phyloP scores from a whole-genome alignment of 2,888 invertebrate genomes.

The Drosophila silvestris region DNA sequence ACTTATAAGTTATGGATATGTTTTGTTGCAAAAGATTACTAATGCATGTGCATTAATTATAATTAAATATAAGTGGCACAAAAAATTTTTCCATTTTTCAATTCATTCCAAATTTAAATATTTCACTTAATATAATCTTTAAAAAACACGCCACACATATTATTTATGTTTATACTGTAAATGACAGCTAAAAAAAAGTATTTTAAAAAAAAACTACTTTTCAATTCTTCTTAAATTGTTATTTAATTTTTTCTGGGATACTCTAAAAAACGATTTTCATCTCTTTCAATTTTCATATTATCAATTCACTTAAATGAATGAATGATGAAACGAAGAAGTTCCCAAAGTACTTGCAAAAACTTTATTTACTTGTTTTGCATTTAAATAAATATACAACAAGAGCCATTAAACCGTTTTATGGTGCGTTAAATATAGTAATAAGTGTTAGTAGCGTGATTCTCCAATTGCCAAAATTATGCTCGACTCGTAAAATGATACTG shows the following conservation, averaged over 20 bases:
- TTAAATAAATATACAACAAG: not conserved
- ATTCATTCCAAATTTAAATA: not conserved
- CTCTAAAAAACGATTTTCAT: not conserved
- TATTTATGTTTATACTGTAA: not conserved
- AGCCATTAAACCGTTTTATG: not conserved
- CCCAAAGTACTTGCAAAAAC: not conserved
- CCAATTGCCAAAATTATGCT: slow-evolving; percentile 1
- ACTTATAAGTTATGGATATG: not conserved
- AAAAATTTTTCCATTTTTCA: rapidly evolving
- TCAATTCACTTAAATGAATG: not conserved
- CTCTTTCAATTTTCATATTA: not conserved
- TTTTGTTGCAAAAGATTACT: too few relatives aligned
- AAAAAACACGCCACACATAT: not conserved
- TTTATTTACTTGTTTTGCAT: not conserved
- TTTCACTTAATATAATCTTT: not conserved
- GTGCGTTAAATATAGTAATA: not conserved
- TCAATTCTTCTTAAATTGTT: not conserved
- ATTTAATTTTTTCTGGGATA: not conserved
- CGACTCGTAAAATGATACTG: slow-evolving; percentile 10
- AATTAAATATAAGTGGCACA: not conserved
- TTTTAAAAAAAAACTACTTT: not conserved
- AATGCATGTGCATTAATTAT: not conserved
- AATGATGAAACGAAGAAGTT: not conserved
- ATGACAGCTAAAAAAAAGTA: not conserved
- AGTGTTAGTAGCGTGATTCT: slow-evolving; percentile 1